Evolutionary conservation across 2,113 vertebrate species (phyloP).

Genomic region (Pelobates fuscus): DNA sequence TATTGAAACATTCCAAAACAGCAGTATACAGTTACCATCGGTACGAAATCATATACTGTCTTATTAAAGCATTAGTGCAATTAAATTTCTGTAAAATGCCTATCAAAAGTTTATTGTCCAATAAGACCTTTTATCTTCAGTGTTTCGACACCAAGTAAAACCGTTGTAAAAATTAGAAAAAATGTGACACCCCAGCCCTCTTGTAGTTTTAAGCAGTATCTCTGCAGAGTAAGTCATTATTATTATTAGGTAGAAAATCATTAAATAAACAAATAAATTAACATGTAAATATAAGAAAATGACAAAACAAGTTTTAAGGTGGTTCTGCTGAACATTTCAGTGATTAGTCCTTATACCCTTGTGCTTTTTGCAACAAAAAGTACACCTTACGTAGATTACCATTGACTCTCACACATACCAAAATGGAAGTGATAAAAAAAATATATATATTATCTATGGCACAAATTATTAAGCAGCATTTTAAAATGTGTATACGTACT

Average conservation of each 20-base stretch:
- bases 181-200: conserved; percentile 69
- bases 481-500: conserved; percentile 7
- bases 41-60: conserved; percentile 70
- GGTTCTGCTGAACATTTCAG: conserved; percentile 61
- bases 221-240: conserved; percentile 21
- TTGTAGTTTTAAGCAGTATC: conserved; percentile 59
- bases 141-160: conserved; percentile 74
- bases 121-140: conserved; percentile 68
- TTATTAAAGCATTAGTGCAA: conserved; percentile 86
- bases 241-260: conserved; percentile 62
- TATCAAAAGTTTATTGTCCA: conserved; percentile 81
- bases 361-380: conserved; percentile 72
- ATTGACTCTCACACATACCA: conserved; percentile 60
- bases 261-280: conserved; percentile 69
- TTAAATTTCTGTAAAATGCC: conserved; percentile 76
- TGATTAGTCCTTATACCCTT: conserved; percentile 60
- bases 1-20: conserved; percentile 82
- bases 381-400: conserved; percentile 60
- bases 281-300: conserved; percentile 58
- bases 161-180: conserved; percentile 71
- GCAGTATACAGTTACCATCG: conserved; percentile 73
- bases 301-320: conserved; percentile 59
- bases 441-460: conserved; percentile 78
- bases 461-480: conserved; percentile 50
- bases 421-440: conserved; percentile 64